Percentiles rank a stretch among this genome's conserved stretches.
Evolutionary conservation across 2,113 vertebrate species (phyloP).

Genomic region (Nyctibius bracteatus): DNA sequence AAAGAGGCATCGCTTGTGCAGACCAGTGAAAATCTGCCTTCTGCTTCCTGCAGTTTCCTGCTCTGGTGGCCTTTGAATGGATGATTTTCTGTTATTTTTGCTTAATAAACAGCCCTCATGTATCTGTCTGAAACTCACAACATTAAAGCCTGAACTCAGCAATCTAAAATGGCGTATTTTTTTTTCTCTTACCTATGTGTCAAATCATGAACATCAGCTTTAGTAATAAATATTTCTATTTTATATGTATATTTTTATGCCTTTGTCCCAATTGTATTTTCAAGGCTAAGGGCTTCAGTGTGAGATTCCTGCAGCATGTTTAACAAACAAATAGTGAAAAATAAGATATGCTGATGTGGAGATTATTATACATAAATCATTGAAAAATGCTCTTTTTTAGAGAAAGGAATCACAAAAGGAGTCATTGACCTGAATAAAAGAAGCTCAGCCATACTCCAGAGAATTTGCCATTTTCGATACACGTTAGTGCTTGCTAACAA

Average conservation of each 20-base stretch:
- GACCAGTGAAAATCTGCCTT: not conserved
- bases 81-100: not conserved
- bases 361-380: conserved; percentile 66
- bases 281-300: conserved; percentile 36
- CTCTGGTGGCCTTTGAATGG: not conserved
- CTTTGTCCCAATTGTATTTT: conserved; percentile 44
- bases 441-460: conserved; percentile 59
- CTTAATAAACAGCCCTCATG: not conserved
- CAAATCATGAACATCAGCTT: conserved; percentile 16
- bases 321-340: conserved; percentile 53
- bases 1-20: not conserved
- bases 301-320: not conserved
- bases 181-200: not conserved
- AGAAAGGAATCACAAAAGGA: conserved; percentile 58
- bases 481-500: conserved; percentile 54
- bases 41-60: not conserved
- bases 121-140: not conserved
- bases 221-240: conserved; percentile 60
- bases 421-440: conserved; percentile 68
- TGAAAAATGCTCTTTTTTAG: conserved; percentile 55
- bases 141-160: conserved; percentile 31
- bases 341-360: conserved; percentile 51
- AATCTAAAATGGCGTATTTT: not conserved
- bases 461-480: conserved; percentile 51
- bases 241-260: conserved; percentile 33